Conservation (phyloP, 2,888 invertebrate species). For the Atherix ibis region DNA sequence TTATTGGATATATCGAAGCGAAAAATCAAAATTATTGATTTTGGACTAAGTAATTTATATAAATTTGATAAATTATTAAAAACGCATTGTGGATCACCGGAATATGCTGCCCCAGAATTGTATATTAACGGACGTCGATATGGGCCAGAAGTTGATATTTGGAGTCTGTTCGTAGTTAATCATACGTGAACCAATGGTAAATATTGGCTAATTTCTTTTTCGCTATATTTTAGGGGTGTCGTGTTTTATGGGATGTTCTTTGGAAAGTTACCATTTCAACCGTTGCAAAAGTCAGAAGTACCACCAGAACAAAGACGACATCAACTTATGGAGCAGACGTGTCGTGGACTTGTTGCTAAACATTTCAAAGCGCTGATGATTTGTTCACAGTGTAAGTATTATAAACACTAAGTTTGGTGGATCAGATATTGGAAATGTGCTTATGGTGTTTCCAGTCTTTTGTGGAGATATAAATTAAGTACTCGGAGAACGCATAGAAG, state of each 20-base stretch:
- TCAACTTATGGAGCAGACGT: conserved; percentile 46
- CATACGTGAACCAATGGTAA: too few species aligned
- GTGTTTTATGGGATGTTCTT: conserved; percentile 61
- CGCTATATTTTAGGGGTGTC: conserved; percentile 41
- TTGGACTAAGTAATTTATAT: conserved; percentile 58
- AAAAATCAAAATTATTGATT: conserved; percentile 60
- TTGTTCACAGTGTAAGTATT: conserved; percentile 12
- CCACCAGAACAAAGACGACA: conserved; percentile 40
- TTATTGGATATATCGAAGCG: conserved; percentile 51
- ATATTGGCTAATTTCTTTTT: too few species aligned
- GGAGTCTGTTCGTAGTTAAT: conserved; percentile 44
- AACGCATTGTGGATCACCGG: conserved; percentile 64
- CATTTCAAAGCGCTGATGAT: conserved; percentile 35
- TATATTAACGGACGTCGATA: conserved; percentile 51
- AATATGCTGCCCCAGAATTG: conserved; percentile 65
- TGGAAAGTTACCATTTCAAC: conserved; percentile 51
- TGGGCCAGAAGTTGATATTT: conserved; percentile 61
- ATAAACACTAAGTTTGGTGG: too few species aligned
- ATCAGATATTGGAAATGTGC: too few species aligned
- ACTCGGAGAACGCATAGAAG: too few species aligned
- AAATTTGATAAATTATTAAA: conserved; percentile 41
- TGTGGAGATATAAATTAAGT: too few species aligned
- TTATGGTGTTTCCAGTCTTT: too few species aligned
- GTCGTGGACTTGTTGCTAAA: conserved; percentile 43
- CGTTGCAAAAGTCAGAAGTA: conserved; percentile 26